Evolutionary conservation across 2,113 vertebrate species (phyloP).

Genomic region (Sylvicapra grimmia): DNA sequence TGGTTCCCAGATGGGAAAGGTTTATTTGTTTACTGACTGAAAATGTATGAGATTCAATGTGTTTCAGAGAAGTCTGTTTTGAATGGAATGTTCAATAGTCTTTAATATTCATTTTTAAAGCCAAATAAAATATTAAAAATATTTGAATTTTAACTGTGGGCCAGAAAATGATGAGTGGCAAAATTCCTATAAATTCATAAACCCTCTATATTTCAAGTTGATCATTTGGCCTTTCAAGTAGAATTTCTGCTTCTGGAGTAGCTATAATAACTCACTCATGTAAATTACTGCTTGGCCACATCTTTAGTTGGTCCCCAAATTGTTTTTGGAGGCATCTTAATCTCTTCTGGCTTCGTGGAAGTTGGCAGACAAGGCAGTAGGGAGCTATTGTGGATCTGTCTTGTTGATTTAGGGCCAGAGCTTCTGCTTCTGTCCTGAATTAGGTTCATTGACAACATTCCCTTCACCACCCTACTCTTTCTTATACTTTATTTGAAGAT

Average conservation of each 20-base stretch:
- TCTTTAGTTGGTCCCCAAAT: conserved; percentile 22
- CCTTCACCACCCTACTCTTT: not conserved
- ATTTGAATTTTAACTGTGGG: conserved; percentile 4
- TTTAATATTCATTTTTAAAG: conserved; percentile 30
- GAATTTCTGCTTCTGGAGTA: not conserved
- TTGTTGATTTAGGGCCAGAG: not conserved
- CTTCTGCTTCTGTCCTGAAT: not conserved
- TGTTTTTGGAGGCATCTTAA: conserved; percentile 50
- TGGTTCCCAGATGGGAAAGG: not conserved
- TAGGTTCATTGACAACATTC: not conserved
- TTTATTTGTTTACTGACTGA: not conserved
- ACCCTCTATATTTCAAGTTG: not conserved
- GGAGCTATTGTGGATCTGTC: not conserved
- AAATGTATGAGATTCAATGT: not conserved
- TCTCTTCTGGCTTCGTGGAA: conserved; percentile 33
- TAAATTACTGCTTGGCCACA: conserved; percentile 4
- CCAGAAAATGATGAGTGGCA: not conserved
- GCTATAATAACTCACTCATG: conserved; percentile 1
- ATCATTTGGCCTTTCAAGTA: conserved; percentile 12
- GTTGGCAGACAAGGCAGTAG: conserved; percentile 11
- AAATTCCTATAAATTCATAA: conserved; percentile 1
- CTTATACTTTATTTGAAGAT: not conserved
- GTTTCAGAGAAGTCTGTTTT: conserved; percentile 37
- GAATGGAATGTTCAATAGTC: not conserved
- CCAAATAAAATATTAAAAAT: not conserved